Conservation (phyloP, 2,888 invertebrate genomes). For the Eremobia ochroleuca region DNA sequence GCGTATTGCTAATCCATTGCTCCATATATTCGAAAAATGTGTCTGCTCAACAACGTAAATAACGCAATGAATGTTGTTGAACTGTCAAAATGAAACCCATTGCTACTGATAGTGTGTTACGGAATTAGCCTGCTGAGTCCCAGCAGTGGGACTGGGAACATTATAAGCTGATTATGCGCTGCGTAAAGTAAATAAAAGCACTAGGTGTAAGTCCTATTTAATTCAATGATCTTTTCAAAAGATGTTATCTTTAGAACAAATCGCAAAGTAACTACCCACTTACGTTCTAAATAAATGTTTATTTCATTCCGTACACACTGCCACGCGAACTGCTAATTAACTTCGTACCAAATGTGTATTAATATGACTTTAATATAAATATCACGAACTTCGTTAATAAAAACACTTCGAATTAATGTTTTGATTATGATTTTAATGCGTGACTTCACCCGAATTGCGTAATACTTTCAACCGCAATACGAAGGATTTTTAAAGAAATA, state of each 20-base stretch:
- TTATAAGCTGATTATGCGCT: neutral
- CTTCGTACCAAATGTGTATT: slow-evolving; percentile 56
- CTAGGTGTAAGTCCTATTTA: neutral
- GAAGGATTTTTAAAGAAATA: neutral
- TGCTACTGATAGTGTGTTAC: no score
- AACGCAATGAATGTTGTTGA: no score
- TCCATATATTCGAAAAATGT: no score
- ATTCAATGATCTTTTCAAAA: slow-evolving; percentile 49
- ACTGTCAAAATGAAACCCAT: no score
- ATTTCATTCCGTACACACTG: slow-evolving; percentile 69
- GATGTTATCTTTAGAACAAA: slow-evolving; percentile 56
- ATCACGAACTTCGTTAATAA: slow-evolving; percentile 40
- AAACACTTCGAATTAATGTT: slow-evolving; percentile 45
- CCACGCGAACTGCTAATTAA: slow-evolving; percentile 82
- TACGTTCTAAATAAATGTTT: slow-evolving; percentile 75
- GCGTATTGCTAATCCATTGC: no score
- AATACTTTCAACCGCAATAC: neutral
- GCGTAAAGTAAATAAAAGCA: neutral
- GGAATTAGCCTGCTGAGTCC: no score
- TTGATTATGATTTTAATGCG: slow-evolving; percentile 14
- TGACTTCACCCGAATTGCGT: neutral
- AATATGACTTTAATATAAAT: slow-evolving; percentile 46
- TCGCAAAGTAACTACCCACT: slow-evolving; percentile 68
- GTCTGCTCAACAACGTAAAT: no score
- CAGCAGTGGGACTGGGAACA: neutral